Conservation (phyloP, 2,888 invertebrate genomes). For the Proisotoma minuta region DNA sequence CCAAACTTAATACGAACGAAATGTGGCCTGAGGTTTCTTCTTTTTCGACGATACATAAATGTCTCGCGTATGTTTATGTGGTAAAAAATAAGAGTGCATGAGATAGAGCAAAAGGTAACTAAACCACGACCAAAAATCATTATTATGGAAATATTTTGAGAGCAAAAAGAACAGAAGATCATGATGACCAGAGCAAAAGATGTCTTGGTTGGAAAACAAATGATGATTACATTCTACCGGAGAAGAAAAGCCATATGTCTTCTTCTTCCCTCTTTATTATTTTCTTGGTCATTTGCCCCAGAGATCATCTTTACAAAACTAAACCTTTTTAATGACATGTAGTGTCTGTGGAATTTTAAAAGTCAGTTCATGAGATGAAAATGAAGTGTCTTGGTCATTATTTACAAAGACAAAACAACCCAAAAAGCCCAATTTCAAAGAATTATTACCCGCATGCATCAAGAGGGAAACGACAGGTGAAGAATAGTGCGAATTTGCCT, state of each 20-base stretch:
- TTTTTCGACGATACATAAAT: neutral
- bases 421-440: too few species aligned
- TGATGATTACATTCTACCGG: conserved; percentile 13
- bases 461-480: conserved; percentile 2
- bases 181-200: neutral
- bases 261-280: neutral
- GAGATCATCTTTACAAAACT: too few species aligned
- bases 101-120: neutral
- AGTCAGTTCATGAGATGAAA: too few species aligned
- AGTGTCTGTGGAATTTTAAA: too few species aligned
- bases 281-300: neutral
- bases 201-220: conserved; percentile 6
- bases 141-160: conserved; percentile 21
- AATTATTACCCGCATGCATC: too few species aligned
- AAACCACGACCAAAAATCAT: conserved; percentile 12
- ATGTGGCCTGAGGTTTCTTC: conserved; percentile 2
- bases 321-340: too few species aligned
- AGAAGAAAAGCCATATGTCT: neutral
- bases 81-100: too few species aligned
- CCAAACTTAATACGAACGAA: too few species aligned
- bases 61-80: too few species aligned
- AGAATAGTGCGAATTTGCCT: conserved; percentile 8
- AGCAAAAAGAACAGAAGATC: neutral
- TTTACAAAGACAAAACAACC: too few species aligned
- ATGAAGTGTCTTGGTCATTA: too few species aligned